These are phyloP conservation scores for Leptobrachium ailaonicum DNA, from an alignment of 2,113 vertebrate genomes.

Conservation along the genomic window DNA sequence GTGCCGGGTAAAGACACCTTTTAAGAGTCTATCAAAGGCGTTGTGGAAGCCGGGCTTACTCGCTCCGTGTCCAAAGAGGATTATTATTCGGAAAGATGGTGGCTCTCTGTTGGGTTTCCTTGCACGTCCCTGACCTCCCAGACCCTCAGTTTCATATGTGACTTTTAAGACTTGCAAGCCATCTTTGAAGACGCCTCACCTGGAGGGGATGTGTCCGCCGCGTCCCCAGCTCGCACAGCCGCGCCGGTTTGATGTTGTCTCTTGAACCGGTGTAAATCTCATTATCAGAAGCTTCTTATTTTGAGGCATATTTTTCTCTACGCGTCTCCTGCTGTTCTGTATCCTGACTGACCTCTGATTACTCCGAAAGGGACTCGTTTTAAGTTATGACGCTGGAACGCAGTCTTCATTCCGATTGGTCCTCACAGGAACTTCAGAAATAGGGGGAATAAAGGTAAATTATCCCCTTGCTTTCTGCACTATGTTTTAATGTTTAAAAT, in stretches of 20 bases:
- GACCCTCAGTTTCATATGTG: constrained; percentile 4
- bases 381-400: not conserved
- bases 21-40: no score
- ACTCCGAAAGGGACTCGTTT: no score
- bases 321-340: not conserved
- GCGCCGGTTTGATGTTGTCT: constrained; percentile 12
- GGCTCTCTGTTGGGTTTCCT: not conserved
- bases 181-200: constrained; percentile 35
- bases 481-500: no score
- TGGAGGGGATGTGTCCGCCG: constrained; percentile 16
- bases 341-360: no score
- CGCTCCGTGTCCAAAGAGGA: not conserved
- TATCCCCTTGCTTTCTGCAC: no score
- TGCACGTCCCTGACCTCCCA: not conserved
- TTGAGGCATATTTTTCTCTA: not conserved
- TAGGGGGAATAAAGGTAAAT: no score
- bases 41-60: no score
- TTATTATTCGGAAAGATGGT: not conserved
- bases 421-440: no score
- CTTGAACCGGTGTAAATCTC: not conserved
- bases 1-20: no score
- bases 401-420: no score
- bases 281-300: constrained; percentile 4
- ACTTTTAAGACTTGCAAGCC: constrained; percentile 21
- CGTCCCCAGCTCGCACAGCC: constrained; percentile 2